Evolutionary conservation across 2,888 invertebrate genomes (phyloP).

Genomic region (Atherix ibis): DNA sequence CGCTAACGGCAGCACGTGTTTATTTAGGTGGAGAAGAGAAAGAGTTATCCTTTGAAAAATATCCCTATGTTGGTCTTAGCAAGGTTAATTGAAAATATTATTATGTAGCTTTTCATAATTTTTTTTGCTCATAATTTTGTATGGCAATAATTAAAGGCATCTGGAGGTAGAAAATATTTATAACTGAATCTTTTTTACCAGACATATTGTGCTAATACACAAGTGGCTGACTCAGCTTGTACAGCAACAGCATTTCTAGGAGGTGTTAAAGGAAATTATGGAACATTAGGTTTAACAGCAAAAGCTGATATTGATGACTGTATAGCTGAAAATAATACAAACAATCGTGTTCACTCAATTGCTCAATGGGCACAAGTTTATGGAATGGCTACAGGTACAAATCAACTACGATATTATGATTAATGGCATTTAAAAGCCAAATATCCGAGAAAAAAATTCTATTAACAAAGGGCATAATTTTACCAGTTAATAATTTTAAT

Average conservation of each 20-base stretch:
- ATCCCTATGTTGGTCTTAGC: conserved; percentile 57
- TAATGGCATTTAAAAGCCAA: no score
- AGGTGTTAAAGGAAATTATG: conserved; percentile 65
- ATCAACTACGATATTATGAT: no score
- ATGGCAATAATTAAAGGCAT: no score
- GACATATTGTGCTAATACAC: conserved; percentile 63
- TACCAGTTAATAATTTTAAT: no score
- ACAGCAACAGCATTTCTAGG: conserved; percentile 66
- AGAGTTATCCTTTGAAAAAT: conserved; percentile 56
- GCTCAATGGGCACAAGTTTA: conserved; percentile 53
- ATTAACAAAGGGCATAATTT: no score
- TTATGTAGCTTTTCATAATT: not conserved
- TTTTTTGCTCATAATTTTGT: not conserved
- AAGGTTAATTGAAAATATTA: conserved; percentile 39
- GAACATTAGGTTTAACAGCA: conserved; percentile 58
- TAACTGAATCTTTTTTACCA: no score
- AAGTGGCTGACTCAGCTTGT: conserved; percentile 74
- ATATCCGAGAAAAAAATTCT: no score
- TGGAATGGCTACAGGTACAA: conserved; percentile 42
- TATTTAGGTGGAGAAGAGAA: conserved; percentile 66
- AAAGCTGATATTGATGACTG: conserved; percentile 51
- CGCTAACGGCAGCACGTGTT: conserved; percentile 61
- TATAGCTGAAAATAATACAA: conserved; percentile 37
- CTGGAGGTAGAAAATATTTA: no score
- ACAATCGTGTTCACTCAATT: conserved; percentile 48